Evolutionary conservation across 2,113 vertebrate species (phyloP), one percentile per base, ranked within the genome.

Genomic region (Microtus oregoni): DNA sequence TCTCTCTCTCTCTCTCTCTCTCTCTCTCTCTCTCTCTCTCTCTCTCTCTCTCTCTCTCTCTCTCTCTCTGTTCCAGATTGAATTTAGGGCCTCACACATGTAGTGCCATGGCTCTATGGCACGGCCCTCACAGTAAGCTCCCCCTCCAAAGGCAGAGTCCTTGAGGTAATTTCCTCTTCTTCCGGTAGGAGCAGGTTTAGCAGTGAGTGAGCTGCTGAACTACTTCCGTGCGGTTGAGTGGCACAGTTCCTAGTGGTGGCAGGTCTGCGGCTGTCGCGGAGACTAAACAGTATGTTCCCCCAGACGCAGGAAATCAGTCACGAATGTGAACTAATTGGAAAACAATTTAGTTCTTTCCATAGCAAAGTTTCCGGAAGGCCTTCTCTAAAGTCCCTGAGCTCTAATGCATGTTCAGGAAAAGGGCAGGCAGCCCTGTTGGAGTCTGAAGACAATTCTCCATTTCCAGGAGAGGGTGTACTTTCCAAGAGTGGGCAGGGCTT

Each of bases 271-370:
- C 94, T 94, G 9, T 92, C 94, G 92, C 32, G 35, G 90, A 99
- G 98, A 98, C 98, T 98, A 98, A 98, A 98, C 94, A 98, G 91
- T 38, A 17, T 86, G 93, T 78, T 94, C 68, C 55, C 91, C 96
- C 95, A 96, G 98, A 91, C 1, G 95, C 98, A 98, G 98, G 97
- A 98, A 97, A 86, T 41, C 44, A 50, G 92, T 1, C 92, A 96
- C 97, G 96, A 97, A 96, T 0, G 65, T 0, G 7, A 90, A 83
- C 97, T 97, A 97, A 97, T 89, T 95, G 10, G 47, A 96, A 96
- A 87, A 96, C 94, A 97, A 87, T 89, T 96, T 96, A 30, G 6
- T 94, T 28, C 94, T 93, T 63, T 85, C 5, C 15, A 10, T 81
- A 96, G 41, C 0, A 24, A 92, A 89, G 89, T 98, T 97, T 97